phyloP scores from a whole-genome alignment of 1,140 invertebrate species.

The Orchestia grillus region DNA sequence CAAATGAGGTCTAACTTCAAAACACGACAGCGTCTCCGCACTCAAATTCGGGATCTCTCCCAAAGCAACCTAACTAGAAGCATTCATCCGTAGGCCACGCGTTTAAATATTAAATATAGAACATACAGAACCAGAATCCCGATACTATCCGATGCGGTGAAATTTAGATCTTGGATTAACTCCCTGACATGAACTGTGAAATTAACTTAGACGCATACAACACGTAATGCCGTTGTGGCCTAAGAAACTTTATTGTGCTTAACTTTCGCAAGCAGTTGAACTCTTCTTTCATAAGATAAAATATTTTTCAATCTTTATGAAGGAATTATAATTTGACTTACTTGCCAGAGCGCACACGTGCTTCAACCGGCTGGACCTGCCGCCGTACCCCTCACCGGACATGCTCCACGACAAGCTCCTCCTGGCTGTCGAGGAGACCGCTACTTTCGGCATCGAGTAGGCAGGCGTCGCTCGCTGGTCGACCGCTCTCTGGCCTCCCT shows the following conservation, averaged over 20 bases:
- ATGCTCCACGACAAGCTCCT: conserved; percentile 94
- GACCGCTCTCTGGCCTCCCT: background rate
- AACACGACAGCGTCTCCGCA: too few relatives aligned
- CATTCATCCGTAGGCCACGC: too few relatives aligned
- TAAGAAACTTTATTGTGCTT: background rate
- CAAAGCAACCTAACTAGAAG: too few relatives aligned
- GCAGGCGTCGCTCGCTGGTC: background rate
- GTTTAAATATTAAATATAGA: too few relatives aligned
- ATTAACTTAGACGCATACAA: background rate
- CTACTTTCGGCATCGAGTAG: conserved; percentile 97
- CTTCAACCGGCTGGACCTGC: conserved; percentile 96
- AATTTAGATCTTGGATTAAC: background rate
- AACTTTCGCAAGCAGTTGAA: background rate
- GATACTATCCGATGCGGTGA: background rate
- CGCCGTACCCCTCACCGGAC: conserved; percentile 93
- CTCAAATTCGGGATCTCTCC: too few relatives aligned
- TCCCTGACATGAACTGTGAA: too few relatives aligned
- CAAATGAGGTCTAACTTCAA: too few relatives aligned
- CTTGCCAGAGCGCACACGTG: conserved; percentile 90
- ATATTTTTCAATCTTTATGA: conserved; percentile 52
- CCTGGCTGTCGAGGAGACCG: conserved; percentile 95
- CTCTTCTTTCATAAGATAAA: background rate
- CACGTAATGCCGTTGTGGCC: background rate
- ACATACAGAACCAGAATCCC: too few relatives aligned
- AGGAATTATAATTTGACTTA: conserved; percentile 64